Evolutionary conservation across 2,113 vertebrate genomes (phyloP), one percentile per base, ranked within the genome.

Genomic region (Willisornis vidua): DNA sequence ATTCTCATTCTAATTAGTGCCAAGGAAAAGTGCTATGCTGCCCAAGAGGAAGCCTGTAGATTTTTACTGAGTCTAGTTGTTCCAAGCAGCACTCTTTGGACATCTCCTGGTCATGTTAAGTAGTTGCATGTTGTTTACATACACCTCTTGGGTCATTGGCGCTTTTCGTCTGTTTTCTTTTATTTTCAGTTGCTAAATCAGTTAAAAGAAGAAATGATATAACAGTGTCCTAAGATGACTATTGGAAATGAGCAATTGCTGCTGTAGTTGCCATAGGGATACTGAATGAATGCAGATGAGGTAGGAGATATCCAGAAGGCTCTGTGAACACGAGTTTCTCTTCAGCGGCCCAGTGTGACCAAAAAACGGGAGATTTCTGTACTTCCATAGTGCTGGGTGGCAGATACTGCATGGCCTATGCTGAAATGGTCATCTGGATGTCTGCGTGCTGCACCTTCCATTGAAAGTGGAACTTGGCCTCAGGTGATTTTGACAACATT

Each of bases 211-310:
- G 37, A 57, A 78, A 61, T 49, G 75, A 87, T 73, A 76, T 51
- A 87, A 87, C 71, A 55, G 43, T 48, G 78, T 66, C 87, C 89
- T 94, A 85, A 79, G 72, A 93, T 93, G 74, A 94, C 84, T 95
- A 89, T 81, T 89, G 59, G 63, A 93, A 93, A 51, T 93, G 87
- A 96, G 93, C 89, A 90, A 88, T 63, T 94, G 87, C 87, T 89
- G 75, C 90, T 89, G 71, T 82, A 95, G 89, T 96, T 97, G 95
- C 94, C 87, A 95, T 95, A 96, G 95, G 94, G 85, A 96, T 83
- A 54, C 74, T 59, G 85, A 94, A 79, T 14, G 67, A 93, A 94
- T 94, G 87, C 82, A 90, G 85, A 96, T 88, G 82, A 95, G 59
- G 72, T 39, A 62, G 85, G 70, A 94, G 81, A 90, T 54, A 94